These are phyloP conservation scores for Rhizomys pruinosus DNA, from an alignment of 2,113 vertebrate genomes.

Conservation along the genomic window DNA sequence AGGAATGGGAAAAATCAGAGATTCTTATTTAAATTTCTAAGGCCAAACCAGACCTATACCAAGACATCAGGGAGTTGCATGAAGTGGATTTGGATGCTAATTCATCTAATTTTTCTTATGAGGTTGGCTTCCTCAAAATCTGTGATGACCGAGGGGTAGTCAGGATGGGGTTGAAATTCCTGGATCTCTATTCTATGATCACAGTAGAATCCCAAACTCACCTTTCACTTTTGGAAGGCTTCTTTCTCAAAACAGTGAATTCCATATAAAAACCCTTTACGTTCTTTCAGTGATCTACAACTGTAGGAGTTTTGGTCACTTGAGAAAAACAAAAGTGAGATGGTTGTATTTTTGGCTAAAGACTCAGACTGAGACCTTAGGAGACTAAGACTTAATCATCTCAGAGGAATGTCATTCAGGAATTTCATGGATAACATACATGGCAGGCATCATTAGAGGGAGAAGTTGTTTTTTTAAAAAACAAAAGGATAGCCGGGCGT, in stretches of 20 bases:
- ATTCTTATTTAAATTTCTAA: neutral
- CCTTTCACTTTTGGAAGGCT: neutral
- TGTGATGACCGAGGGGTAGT: neutral
- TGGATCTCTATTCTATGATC: neutral
- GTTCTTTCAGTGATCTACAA: neutral
- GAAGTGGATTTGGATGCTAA: neutral
- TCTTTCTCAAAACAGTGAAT: conserved; percentile 6
- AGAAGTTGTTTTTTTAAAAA: conserved; percentile 47
- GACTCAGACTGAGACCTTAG: conserved; percentile 18
- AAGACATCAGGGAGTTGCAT: neutral
- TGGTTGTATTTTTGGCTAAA: neutral
- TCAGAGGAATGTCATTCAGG: neutral
- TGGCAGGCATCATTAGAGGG: neutral
- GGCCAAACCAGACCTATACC: neutral
- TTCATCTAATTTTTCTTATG: neutral
- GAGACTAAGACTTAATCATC: too few species aligned
- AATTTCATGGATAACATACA: neutral
- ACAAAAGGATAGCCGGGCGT: neutral
- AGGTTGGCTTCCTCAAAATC: neutral
- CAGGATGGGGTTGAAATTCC: neutral
- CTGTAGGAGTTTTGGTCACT: neutral
- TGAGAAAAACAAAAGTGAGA: neutral
- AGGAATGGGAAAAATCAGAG: neutral
- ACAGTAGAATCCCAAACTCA: neutral
- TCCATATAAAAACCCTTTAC: neutral